Base-by-base conservation (phyloP, 64 coral and sea anemone genomes). In the Astreopora myriophthalma region DNA sequence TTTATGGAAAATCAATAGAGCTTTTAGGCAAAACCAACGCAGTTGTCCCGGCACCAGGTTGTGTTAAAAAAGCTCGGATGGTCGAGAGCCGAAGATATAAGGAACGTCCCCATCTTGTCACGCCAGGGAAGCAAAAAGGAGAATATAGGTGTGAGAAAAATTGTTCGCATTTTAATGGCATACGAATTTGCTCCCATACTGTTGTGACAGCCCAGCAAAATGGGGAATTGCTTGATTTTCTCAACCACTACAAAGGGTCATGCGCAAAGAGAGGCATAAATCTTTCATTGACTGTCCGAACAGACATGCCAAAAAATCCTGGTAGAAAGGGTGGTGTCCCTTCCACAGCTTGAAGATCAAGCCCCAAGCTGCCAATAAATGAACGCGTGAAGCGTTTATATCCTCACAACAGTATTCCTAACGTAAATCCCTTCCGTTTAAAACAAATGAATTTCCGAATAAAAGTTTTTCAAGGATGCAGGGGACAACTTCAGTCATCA, bases 321-420 rank as follows among this genome's bases (percentile, higher is more conserved):
- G 86, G 86, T 34, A 25, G 71, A 30, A 88, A 88, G 52, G 86
- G 86, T 52, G 86, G 86, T 31, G 86, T 75, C 27, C 86, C 86
- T 55, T 40, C 29, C 19, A 88, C 39, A 58, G 35, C 29, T 40
- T 75, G 86, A 75, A 88, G 71, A 34, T n/a, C 86, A 58, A 22
- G 42, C 48, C 86, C 71, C 29, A 76, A 88, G 29, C 46, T 75
- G 5, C 12, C 39, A 46, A 71, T 75, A 42, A 38, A 71, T 49
- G 85, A 37, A 40, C 86, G 86, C 11, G 25, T 38, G 46, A 89
- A 60, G 72, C 86, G 71, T 57, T 34, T 13, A 39, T 76, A 75
- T 78, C 75, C 75, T 51, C 22, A 78, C 44, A 84, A 51, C 42
- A 31, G 57, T 64, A 64, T 84, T 35, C 58, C 80, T 49, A 87